These are phyloP conservation scores for Astatoreochromis straeleni DNA, from an alignment of 2,113 vertebrate genomes.

Conservation along the genomic window DNA sequence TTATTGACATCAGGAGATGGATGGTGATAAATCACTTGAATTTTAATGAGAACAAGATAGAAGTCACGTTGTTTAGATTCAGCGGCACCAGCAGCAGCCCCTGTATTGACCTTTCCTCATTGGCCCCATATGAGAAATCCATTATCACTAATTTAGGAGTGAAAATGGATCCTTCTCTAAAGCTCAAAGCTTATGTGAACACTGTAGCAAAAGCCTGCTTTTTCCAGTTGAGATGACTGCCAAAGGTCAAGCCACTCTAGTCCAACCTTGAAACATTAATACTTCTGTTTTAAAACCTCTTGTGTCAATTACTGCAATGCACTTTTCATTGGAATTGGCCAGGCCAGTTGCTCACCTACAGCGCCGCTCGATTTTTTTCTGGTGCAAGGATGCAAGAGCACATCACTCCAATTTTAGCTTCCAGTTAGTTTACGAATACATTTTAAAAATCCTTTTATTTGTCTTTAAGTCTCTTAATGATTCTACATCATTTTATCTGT, in stretches of 20 bases:
- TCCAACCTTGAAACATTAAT: not conserved
- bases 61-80: not conserved
- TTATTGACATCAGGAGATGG: not conserved
- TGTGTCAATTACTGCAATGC: not conserved
- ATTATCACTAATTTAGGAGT: not conserved
- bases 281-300: not conserved
- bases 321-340: not conserved
- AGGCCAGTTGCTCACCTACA: not conserved
- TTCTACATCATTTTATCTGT: not conserved
- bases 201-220: not conserved
- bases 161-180: not conserved
- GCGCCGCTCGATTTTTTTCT: rapidly evolving
- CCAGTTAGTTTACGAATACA: not conserved
- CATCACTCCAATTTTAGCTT: not conserved
- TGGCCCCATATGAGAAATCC: not conserved
- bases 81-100: not conserved
- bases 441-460: not conserved
- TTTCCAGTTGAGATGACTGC: not conserved
- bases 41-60: not conserved
- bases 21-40: not conserved
- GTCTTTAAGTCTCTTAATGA: not conserved
- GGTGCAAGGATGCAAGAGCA: not conserved
- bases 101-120: not conserved
- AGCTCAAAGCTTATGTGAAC: not conserved
- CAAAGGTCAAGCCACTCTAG: not conserved